Base-by-base conservation (phyloP, 2,797 vertebrate species). In the Gallinago solitaria region DNA sequence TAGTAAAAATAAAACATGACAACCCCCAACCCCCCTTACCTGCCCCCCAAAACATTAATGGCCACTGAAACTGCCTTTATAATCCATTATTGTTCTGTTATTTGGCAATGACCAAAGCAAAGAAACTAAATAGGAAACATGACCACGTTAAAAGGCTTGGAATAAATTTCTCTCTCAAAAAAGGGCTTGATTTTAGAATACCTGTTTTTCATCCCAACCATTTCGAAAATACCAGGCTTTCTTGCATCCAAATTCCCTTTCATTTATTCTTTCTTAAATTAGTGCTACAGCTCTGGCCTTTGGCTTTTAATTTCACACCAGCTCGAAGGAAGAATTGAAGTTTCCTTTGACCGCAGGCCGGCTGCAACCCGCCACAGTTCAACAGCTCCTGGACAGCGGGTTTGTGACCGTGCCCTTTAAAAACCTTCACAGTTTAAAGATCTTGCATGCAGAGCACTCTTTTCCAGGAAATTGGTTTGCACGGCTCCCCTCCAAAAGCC, bases 291-390 rank as follows among this genome's bases (percentile, higher is more conserved):
- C 24, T 3, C 37, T 69, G 37, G 54, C 75, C 68, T 83, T 60
- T 80, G 63, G 21, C 32, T 71, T 84, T 84, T 87, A 69, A 81
- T 91, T 91, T 91, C 78, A 47, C 32, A 84, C 50, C 45, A 79
- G 18, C 70, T 91, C 3, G 1, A 47, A 93, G 50, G 16, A 61
- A 75, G 79, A 43, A 32, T 54, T 33, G 13, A 41, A 16, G 30
- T 80, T 83, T 69, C 45, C 56, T 79, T 35, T 43, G 30, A 60
- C 67, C 21, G 18, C 17, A 21, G 51, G 35, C 17, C 1, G 2
- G 32, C 32, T 74, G 25, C 33, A 79, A 1, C 19, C 64, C 47
- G 13, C n/a, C 67, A 65, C 75, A 90, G 68, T 43, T 75, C 74
- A 79, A 61, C 75, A 77, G 28, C 76, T 80, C 45, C 63, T 73